phyloP scores from a whole-genome alignment of 2,797 vertebrate genomes.

The Anas georgica region DNA sequence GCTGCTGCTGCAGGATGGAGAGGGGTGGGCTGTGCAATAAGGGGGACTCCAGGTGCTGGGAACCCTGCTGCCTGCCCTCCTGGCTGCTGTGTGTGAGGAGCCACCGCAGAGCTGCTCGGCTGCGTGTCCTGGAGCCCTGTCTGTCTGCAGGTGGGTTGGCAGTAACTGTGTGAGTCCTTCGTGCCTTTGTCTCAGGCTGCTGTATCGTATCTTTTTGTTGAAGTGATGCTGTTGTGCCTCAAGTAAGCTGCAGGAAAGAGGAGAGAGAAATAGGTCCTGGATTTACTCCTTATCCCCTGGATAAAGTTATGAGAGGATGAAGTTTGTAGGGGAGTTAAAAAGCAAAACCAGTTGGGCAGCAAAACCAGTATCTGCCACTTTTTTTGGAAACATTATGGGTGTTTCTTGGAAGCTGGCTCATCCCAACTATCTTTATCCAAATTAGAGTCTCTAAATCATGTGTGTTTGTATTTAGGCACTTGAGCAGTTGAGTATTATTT shows the following conservation, averaged over 20 bases:
- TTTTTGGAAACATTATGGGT: background rate
- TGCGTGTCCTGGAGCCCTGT: rapidly evolving
- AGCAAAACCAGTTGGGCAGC: background rate
- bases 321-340: background rate
- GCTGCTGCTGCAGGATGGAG: background rate
- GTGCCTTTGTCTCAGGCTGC: background rate
- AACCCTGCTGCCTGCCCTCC: background rate
- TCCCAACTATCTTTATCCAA: background rate
- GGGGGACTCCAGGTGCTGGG: rapidly evolving
- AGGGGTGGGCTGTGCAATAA: background rate
- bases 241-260: background rate
- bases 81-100: rapidly evolving
- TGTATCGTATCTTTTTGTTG: rapidly evolving
- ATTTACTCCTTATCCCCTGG: rapidly evolving
- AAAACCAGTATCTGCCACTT: background rate
- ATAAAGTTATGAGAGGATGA: background rate
- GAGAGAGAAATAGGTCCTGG: background rate
- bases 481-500: slow-evolving; percentile 16
- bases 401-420: background rate
- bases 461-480: slow-evolving; percentile 30
- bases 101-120: rapidly evolving
- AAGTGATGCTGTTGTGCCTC: background rate
- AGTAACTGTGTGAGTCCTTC: rapidly evolving
- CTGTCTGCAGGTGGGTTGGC: background rate
- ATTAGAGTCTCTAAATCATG: slow-evolving; percentile 8